Percentiles rank a stretch among this genome's conserved stretches.
These are phyloP conservation scores for Neodiprion lecontei DNA, from an alignment of 1,140 invertebrate genomes.

Conservation along the genomic window DNA sequence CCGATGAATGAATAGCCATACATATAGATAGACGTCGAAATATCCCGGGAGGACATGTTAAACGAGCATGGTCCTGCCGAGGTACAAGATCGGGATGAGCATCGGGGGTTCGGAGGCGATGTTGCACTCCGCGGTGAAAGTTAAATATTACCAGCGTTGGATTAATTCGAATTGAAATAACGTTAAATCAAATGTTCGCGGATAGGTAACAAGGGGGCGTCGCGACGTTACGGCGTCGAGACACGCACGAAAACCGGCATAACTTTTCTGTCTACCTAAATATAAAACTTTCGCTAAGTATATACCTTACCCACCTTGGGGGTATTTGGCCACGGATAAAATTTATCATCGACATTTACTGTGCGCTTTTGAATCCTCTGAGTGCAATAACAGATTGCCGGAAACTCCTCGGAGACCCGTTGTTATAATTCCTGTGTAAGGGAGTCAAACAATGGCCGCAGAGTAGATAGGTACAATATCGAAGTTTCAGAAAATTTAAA, in stretches of 20 bases:
- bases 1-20: too few species aligned
- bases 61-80: too few species aligned
- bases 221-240: conserved; percentile 52
- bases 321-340: neutral
- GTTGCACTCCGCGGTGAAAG: too few species aligned
- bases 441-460: too few species aligned
- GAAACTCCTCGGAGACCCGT: too few species aligned
- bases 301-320: neutral
- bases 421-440: too few species aligned
- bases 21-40: too few species aligned
- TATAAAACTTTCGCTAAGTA: neutral
- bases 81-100: too few species aligned
- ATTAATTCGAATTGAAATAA: conserved; percentile 49
- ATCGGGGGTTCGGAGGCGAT: too few species aligned
- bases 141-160: conserved; percentile 11
- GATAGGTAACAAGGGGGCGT: conserved; percentile 57
- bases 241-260: conserved; percentile 52
- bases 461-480: too few species aligned
- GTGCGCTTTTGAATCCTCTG: neutral
- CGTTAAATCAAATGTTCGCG: conserved; percentile 57
- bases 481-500: too few species aligned
- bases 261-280: conserved; percentile 32
- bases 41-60: too few species aligned
- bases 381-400: neutral
- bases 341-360: neutral